Percentiles rank a stretch among this genome's conserved stretches.
Conservation (phyloP, 2,888 invertebrate genomes). For the Xylota segnis region DNA sequence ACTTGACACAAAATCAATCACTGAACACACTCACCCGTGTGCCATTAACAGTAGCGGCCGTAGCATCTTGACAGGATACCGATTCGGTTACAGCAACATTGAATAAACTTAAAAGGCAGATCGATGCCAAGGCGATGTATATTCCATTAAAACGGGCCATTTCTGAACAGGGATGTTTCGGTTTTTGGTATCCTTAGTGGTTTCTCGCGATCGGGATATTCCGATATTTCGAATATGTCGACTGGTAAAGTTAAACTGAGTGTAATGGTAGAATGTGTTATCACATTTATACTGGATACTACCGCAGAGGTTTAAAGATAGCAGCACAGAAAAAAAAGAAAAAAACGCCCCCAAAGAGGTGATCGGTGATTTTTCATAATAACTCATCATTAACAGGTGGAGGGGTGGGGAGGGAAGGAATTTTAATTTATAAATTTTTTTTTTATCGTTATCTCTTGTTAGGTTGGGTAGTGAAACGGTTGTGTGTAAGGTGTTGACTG, state of each 20-base stretch:
- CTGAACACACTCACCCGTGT: constrained; percentile 46
- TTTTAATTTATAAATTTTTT: constrained; percentile 22
- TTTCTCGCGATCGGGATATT: constrained; percentile 35
- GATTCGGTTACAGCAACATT: constrained; percentile 23
- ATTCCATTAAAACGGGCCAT: constrained; percentile 39
- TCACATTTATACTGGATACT: constrained; percentile 46
- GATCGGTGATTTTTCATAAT: constrained; percentile 51
- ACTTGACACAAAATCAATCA: constrained; percentile 14
- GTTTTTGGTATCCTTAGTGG: not conserved
- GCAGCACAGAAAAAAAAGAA: constrained; percentile 8
- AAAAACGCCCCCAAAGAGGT: constrained; percentile 35
- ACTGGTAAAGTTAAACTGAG: constrained; percentile 43
- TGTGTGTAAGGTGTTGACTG: not conserved
- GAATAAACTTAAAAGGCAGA: constrained; percentile 15
- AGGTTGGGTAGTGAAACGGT: constrained; percentile 8
- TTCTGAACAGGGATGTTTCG: not conserved
- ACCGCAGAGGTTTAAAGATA: constrained; percentile 34
- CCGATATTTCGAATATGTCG: constrained; percentile 49
- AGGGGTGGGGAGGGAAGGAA: not conserved
- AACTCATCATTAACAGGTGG: constrained; percentile 41
- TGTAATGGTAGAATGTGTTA: constrained; percentile 21
- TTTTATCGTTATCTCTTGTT: constrained; percentile 34
- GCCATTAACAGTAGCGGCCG: constrained; percentile 11
- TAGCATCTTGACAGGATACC: constrained; percentile 29
- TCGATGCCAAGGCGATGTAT: constrained; percentile 24